Evolutionary conservation across 92 coral and sea anemone genomes (phyloP), one percentile per base, ranked within the genome.

Genomic region (Diadumene lineata): DNA sequence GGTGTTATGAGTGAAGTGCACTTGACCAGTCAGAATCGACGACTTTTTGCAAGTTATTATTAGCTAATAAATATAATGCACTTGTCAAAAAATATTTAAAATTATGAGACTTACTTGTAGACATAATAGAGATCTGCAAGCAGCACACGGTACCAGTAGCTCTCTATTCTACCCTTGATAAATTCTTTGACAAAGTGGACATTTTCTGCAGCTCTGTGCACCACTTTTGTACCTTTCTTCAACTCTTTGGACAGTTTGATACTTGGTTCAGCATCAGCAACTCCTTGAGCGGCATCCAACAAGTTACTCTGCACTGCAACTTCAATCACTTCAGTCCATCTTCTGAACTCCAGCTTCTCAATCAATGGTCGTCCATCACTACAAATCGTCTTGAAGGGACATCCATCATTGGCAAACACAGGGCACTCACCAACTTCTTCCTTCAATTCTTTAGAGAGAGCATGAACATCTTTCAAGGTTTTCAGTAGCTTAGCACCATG

Each of bases 371-470:
- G 82, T 75, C 94, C 98, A 72, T 94, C 97, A 70, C 92, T 88
- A 66, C 98, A 94, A 77, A 94, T 84, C 23, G 97, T 94, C 79
- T 91, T 94, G 80, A 94, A 94, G 48, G 98, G 98, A 64, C 98
- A 94, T 25, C 98, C 97, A 53, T 83, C 97, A 24, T 85, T 83
- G 18, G 73, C 79, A 64, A 94, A 94, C 34, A 94, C 90, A 21
- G 97, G 98, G 56, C 98, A 94, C 24, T 88, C 87, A 32, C 98
- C 98, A 68, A 94, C 82, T 51, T 91, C 92, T 7, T 91, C 89
- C 72, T 88, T 82, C 27, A 94, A 78, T 16, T 87, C 87, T 24
- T 60, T 79, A 31, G 97, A 91, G 64, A 94, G 76, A 43, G 84
- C 81, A 63, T 94, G 98, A 17, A 94, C 80, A 31, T 82, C 75